These are phyloP conservation scores for Ligdia adustata DNA, from an alignment of 2,888 invertebrate genomes.

Conservation along the genomic window DNA sequence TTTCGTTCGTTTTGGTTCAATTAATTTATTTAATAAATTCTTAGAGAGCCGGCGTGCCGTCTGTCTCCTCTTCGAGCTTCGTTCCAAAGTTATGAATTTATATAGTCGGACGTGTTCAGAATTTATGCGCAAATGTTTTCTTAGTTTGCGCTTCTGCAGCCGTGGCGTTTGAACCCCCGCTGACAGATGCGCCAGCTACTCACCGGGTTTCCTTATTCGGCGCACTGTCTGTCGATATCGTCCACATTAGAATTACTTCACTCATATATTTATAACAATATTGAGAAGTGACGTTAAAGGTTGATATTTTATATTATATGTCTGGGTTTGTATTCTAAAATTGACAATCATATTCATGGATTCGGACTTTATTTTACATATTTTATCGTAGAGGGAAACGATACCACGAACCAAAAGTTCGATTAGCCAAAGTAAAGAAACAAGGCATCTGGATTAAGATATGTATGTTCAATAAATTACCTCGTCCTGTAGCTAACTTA, in stretches of 20 bases:
- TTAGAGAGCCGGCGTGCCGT: slow-evolving; percentile 62
- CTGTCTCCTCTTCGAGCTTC: slow-evolving; percentile 60
- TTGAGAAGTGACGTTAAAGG: too few relatives aligned
- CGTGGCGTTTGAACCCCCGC: slow-evolving; percentile 49
- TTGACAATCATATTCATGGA: too few relatives aligned
- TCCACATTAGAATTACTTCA: background rate
- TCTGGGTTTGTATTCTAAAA: too few relatives aligned
- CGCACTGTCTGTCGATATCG: slow-evolving; percentile 22
- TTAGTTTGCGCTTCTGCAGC: slow-evolving; percentile 59
- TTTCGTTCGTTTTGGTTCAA: slow-evolving; percentile 69
- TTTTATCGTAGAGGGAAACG: too few relatives aligned
- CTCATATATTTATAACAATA: too few relatives aligned
- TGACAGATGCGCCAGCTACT: slow-evolving; percentile 47
- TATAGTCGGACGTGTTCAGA: slow-evolving; percentile 75
- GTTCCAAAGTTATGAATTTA: slow-evolving; percentile 77
- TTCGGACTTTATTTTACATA: too few relatives aligned
- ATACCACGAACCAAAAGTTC: too few relatives aligned
- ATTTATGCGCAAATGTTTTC: slow-evolving; percentile 72
- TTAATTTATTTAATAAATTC: slow-evolving; percentile 80
- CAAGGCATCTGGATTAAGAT: too few relatives aligned
- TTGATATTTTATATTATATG: too few relatives aligned
- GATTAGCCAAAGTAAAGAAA: too few relatives aligned
- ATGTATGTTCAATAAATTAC: too few relatives aligned
- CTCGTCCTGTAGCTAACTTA: too few relatives aligned
- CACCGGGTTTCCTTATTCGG: slow-evolving; percentile 30